Base-by-base conservation (phyloP, 1,140 invertebrate species). In the Microvelia longipes region DNA sequence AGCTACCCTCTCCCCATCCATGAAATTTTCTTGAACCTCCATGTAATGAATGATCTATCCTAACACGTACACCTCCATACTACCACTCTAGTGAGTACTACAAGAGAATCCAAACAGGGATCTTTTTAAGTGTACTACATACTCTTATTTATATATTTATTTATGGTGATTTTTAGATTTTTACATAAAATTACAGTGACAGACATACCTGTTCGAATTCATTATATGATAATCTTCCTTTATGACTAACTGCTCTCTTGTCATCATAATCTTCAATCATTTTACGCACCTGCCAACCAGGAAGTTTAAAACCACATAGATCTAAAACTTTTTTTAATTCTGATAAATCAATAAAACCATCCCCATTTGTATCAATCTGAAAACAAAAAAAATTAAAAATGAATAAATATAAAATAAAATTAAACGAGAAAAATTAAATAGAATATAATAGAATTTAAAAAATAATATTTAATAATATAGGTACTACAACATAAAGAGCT, bases 321-420 rank as follows among this genome's bases (percentile, higher is more conserved):
- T 95, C 91, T n/a, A 98, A 81, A 0, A 94, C 94, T 66, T 87
- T 87, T 76, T 94, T 91, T 28, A 98, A 81, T 79, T 98, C 94
- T 69, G 88, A 87, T 69, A 94, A 79, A 75, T 94, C 91, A 71
- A 98, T 94, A 80, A 85, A 92, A 2, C 94, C 94, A 83, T 91
- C 93, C 66, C 88, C 87, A 82, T 96, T 93, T 77, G 85, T 87
- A 78, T 97, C 94, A 80, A 97, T 87, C 94, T 96, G 83, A 15
- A 86, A 87, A 64, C 60, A 69, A 68, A n/a, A n/a, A n/a, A n/a
- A n/a, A n/a, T n/a, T n/a, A n/a, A n/a, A n/a, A n/a, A n/a, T n/a
- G n/a, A n/a, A n/a, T n/a, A n/a, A n/a, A n/a, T n/a, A n/a, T n/a
- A n/a, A n/a, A n/a, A n/a, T n/a, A n/a, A 28, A 27, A 69, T 68